phyloP scores from a whole-genome alignment of 2,888 invertebrate genomes.

The Eristalis arbustorum region DNA sequence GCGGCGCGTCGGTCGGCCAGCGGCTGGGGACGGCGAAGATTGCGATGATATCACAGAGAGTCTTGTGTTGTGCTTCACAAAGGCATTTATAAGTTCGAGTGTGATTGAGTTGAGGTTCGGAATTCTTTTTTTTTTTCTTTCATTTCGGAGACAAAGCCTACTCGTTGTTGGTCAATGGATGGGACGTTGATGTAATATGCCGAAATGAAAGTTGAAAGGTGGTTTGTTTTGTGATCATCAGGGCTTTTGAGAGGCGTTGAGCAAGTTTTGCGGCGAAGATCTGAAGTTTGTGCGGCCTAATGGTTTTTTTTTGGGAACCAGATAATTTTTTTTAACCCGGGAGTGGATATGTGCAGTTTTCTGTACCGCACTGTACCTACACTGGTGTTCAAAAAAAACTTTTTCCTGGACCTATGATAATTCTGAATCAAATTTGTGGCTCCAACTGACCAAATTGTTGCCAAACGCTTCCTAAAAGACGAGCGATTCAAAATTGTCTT shows the following conservation, averaged over 20 bases:
- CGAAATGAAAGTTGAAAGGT: conserved; percentile 3
- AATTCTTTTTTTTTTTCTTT: background rate
- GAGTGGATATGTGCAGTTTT: too few species aligned
- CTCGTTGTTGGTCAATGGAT: background rate
- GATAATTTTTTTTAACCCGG: too few species aligned
- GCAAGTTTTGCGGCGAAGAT: background rate
- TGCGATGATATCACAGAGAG: conserved; percentile 26
- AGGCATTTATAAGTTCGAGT: background rate
- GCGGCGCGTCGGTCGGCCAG: conserved; percentile 18
- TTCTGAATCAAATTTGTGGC: too few species aligned
- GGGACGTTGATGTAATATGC: conserved; percentile 15
- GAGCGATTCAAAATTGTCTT: too few species aligned
- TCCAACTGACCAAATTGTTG: too few species aligned
- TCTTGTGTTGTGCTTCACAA: conserved; percentile 3
- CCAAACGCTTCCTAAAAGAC: too few species aligned
- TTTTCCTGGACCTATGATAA: too few species aligned
- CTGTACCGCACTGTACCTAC: too few species aligned
- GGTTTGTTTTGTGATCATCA: background rate
- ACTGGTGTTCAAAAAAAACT: too few species aligned
- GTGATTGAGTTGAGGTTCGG: background rate
- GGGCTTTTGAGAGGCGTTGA: background rate
- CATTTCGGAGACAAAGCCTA: conserved; percentile 5
- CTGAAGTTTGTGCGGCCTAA: too few species aligned
- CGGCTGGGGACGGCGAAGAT: background rate
- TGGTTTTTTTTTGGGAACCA: too few species aligned